Percentiles rank a stretch among this genome's conserved stretches.
phyloP scores from a whole-genome alignment of 2,113 vertebrate species.

The Melospiza georgiana region DNA sequence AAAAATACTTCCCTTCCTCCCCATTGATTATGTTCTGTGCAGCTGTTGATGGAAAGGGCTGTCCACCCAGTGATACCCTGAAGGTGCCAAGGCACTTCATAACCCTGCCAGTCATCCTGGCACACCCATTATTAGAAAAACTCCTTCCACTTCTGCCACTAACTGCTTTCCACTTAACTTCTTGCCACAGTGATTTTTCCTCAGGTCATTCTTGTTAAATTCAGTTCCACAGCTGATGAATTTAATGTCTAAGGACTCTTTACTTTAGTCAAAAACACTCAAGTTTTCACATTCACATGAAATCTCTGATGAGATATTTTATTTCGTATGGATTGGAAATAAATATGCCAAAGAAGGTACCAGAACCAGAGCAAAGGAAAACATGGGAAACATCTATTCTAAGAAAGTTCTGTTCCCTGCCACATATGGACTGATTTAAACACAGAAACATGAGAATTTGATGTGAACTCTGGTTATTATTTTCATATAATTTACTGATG shows the following conservation, averaged over 20 bases:
- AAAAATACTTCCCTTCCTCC: background rate
- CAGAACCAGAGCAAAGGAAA: background rate
- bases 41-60: background rate
- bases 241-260: background rate
- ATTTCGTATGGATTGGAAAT: background rate
- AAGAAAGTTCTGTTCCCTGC: background rate
- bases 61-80: background rate
- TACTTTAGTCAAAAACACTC: background rate
- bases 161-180: background rate
- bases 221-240: background rate
- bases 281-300: background rate
- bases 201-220: background rate
- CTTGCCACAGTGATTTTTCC: background rate
- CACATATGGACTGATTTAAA: background rate
- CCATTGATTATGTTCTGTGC: background rate
- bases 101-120: background rate
- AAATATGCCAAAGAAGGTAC: background rate
- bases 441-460: background rate
- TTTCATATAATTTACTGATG: background rate
- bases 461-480: background rate
- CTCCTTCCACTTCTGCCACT: background rate
- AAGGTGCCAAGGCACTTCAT: background rate
- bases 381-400: background rate
- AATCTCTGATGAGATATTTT: background rate
- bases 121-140: background rate